Percentiles rank a stretch among this genome's conserved stretches.
Conservation (phyloP, 2,888 invertebrate species). For the Parnassius mnemosyne region DNA sequence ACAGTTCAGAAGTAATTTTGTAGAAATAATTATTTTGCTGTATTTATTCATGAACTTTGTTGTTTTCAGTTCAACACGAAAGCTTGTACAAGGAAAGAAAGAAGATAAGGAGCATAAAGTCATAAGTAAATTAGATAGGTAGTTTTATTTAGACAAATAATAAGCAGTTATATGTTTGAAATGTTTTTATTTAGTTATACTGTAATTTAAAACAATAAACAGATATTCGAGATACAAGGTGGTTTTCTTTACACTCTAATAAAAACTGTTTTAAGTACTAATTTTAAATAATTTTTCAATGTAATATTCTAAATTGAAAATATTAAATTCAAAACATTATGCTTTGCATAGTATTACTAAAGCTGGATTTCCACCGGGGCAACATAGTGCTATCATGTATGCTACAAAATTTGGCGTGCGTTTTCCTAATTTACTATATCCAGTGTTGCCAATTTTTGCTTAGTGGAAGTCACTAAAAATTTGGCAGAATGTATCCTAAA, state of each 20-base stretch:
- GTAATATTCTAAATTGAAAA: constrained; percentile 35
- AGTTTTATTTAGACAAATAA: constrained; percentile 37
- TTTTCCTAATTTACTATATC: too few relatives aligned
- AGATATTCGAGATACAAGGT: constrained; percentile 66
- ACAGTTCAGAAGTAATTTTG: too few relatives aligned
- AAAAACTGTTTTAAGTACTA: constrained; percentile 43
- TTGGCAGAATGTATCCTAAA: too few relatives aligned
- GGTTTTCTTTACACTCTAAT: constrained; percentile 49
- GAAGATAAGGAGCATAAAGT: constrained; percentile 85
- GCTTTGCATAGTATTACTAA: constrained; percentile 53
- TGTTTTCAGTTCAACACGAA: constrained; percentile 83
- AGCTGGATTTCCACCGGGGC: too few relatives aligned
- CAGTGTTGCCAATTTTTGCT: too few relatives aligned
- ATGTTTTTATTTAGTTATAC: constrained; percentile 64
- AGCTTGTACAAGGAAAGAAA: constrained; percentile 83
- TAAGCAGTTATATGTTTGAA: constrained; percentile 49
- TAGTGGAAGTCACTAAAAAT: too few relatives aligned
- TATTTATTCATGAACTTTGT: constrained; percentile 24
- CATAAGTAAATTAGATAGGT: constrained; percentile 30
- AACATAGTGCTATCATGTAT: too few relatives aligned
- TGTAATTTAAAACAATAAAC: constrained; percentile 69
- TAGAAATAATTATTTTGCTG: too few relatives aligned
- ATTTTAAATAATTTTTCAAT: constrained; percentile 4
- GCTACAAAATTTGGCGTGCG: too few relatives aligned
- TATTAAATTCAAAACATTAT: constrained; percentile 74